Evolutionary conservation across 2,797 vertebrate species (phyloP), one percentile per base, ranked within the genome.

Genomic region (Silurus aristotelis): DNA sequence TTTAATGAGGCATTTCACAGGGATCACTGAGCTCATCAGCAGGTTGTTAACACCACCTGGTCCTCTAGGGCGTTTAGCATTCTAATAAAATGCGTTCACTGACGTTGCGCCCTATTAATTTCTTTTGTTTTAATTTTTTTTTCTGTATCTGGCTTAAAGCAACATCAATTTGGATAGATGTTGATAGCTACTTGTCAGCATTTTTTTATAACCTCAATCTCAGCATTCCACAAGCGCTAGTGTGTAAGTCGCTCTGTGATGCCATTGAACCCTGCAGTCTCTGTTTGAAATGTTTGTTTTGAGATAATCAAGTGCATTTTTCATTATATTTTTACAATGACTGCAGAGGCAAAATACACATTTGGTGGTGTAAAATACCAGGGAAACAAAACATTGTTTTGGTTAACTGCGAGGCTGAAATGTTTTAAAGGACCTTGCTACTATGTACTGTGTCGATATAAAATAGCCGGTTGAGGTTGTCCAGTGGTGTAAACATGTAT

Each of bases 141-240:
- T 52, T 25, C 2, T n/a, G 13, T 25, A 13, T 20, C 7, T 27
- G 38, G 14, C 55, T 55, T 63, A 56, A 66, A 20, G 19, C 8
- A 27, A 19, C 12, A 48, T 22, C 46, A 71, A 66, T 55, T 27
- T 60, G 52, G 52, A 52, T 8, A 67, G 63, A 52, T 15, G 80
- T 15, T 55, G 70, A 85, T 78, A 83, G 70, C 17, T 12, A 64
- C 71, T 61, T 86, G 85, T 88, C 87, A 78, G 48, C 56, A 10
- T 46, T 27, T 80, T 75, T 71, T 70, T 83, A 55, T 83, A 81
- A 72, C 38, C 55, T 48, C 20, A 55, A 64, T 81, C 60, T 55
- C 68, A 9, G 55, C 83, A 87, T 88, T 87, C 85, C 88, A 58
- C 43, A 67, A 61, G 52, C 82, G 38, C 66, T 52, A 48, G 27